Base-by-base conservation (phyloP, 2,888 invertebrate species). In the Acheta domesticus region DNA sequence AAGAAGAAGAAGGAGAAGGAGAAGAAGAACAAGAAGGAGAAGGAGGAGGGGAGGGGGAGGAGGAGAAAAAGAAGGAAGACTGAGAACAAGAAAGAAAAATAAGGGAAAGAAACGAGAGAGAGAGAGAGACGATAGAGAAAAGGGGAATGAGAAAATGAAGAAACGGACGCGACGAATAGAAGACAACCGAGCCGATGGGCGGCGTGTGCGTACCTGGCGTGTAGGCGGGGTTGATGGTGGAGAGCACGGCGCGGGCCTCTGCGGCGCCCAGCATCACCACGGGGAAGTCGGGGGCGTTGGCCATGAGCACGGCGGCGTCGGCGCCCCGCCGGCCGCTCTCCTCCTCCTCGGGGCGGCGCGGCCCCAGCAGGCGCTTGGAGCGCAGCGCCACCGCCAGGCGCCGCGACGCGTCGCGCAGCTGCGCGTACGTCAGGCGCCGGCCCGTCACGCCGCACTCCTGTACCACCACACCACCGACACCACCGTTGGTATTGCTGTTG, bases 401-500 rank as follows among this genome's bases (percentile, higher is more conserved):
- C 79, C 89, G 89, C 19, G 91, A 89, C 49, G 90, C 87, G 82
- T 90, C 91, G 81, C 92, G 89, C 0, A 92, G 85, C 85, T 94
- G 89, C 14, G 90, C 91, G 84, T 90, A 95, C 0, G 93, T 94
- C 83, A 93, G 94, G 16, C 91, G 91, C 83, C 92, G 89, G 5
- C 93, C 93, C 0, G 93, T 92, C 12, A 90, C 84, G 0, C 92
- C 90, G 84, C 94, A 94, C 81, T 93, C 92, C 95, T 95, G 75
- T 5, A 62, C 3, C 14, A 2, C 14, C 16, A 19, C 62, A 62
- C 16, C 4, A 4, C 0, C n/a, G 3, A 11, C 16, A 62, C 14
- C 16, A 11, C 62, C 16, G n/a, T 73, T 73, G 2, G 2, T 2
- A 4, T 73, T 73, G 73, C 4, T n/a, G 2, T 73, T 73, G 73